Percentiles rank a stretch among this genome's conserved stretches.
phyloP scores from a whole-genome alignment of 2,888 invertebrate genomes.

The Mystacides longicornis region DNA sequence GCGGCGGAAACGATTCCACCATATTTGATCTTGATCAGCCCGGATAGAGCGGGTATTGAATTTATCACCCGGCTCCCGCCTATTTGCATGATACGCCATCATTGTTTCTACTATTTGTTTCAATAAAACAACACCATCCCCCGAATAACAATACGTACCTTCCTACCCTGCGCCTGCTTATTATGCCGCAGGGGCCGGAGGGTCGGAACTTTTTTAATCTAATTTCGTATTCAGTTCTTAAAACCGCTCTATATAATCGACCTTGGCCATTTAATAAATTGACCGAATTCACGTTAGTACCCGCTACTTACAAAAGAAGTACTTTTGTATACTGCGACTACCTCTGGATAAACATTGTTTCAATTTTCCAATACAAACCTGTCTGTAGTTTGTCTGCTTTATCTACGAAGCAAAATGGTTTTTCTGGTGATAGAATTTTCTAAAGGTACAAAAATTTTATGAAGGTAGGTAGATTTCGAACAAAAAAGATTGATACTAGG shows the following conservation, averaged over 20 bases:
- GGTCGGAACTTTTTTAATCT: not conserved
- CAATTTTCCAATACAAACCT: too few relatives aligned
- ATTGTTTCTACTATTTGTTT: not conserved
- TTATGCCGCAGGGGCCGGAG: too few relatives aligned
- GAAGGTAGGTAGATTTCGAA: too few relatives aligned
- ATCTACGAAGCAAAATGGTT: too few relatives aligned
- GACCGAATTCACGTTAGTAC: not conserved
- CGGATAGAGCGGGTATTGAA: constrained; percentile 7
- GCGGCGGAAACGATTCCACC: constrained; percentile 15
- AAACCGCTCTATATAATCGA: not conserved
- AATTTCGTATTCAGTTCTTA: not conserved
- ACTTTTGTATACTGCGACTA: too few relatives aligned
- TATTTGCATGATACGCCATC: constrained; percentile 1
- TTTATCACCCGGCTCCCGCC: constrained; percentile 13
- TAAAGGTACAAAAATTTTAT: too few relatives aligned
- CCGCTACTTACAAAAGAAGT: too few relatives aligned
- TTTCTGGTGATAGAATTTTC: too few relatives aligned
- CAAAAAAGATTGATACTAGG: too few relatives aligned
- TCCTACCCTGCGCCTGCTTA: too few relatives aligned
- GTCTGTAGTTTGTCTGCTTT: too few relatives aligned
- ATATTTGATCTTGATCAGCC: constrained; percentile 15
- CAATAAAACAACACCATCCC: not conserved
- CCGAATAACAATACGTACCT: not conserved
- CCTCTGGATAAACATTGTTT: too few relatives aligned
- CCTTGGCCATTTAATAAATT: not conserved